phyloP scores from a whole-genome alignment of 2,888 invertebrate species.

The Alsophila aescularia region DNA sequence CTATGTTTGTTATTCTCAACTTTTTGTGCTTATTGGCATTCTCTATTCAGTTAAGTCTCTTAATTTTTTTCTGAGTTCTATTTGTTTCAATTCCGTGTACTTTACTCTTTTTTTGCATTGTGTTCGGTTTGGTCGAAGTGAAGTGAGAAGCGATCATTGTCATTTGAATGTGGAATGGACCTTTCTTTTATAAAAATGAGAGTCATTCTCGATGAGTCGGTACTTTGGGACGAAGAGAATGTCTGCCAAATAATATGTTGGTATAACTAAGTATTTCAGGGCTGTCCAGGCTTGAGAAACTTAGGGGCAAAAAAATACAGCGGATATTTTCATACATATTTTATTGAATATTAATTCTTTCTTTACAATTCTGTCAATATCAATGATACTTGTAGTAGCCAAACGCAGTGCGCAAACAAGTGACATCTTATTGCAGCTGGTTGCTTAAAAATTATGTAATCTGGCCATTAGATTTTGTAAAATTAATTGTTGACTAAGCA shows the following conservation, averaged over 20 bases:
- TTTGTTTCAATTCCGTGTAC: conserved; percentile 24
- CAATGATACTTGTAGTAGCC: too few species aligned
- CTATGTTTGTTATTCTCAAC: conserved; percentile 12
- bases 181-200: conserved; percentile 50
- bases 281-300: too few species aligned
- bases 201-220: conserved; percentile 30
- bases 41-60: conserved; percentile 14
- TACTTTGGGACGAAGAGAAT: conserved; percentile 20
- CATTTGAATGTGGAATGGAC: conserved; percentile 67
- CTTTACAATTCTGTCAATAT: too few species aligned
- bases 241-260: conserved; percentile 29
- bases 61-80: conserved; percentile 11
- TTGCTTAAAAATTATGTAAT: too few species aligned
- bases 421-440: too few species aligned
- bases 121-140: conserved; percentile 33
- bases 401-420: too few species aligned
- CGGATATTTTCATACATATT: too few species aligned
- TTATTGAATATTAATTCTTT: too few species aligned
- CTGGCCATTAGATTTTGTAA: too few species aligned
- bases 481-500: too few species aligned
- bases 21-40: conserved; percentile 4
- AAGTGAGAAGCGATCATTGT: conserved; percentile 63
- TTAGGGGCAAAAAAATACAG: too few species aligned
- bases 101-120: conserved; percentile 33
- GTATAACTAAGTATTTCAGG: too few species aligned